Base-by-base conservation (phyloP, 1,140 invertebrate genomes). In the Phocides pigmalion region DNA sequence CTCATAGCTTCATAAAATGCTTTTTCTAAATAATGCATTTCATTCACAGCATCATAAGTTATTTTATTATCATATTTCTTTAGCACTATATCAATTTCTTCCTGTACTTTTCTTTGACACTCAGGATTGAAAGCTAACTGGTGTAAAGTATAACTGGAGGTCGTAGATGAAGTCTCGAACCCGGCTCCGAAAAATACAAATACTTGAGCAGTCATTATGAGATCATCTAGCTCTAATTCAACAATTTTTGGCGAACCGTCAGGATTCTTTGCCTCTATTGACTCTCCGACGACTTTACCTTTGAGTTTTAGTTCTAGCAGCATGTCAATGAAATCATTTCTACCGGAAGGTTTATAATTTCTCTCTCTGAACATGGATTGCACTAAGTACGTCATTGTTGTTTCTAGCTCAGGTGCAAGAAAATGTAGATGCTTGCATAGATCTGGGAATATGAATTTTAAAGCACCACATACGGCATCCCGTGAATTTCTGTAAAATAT, bases 261-360 rank as follows among this genome's bases (percentile, higher is more conserved):
- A 8, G 50, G 5, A 22, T 70, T 56, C 66, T 56, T 66, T 0
- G 47, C 12, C 39, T 72, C 58, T 37, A 76, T 39, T 3, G 73
- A 76, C 28, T 76, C 67, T 2, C 66, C 65, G 2, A 44, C 22
- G 19, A 76, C 47, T 14, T 68, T 72, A 15, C 67, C 70, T 56
- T 70, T 70, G 50, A 70, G 11, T 54, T 65, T 72, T 9, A 66
- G 42, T 58, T 76, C 73, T 37, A 76, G 46, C 46, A 76, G 51
- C 32, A 76, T 64, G 64, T 76, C 73, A 6, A 76, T 59, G 12
- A 76, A 76, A 41, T 76, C 73, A 62, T 72, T 70, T 47, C 61
- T 68, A 17, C 61, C 65, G 6, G 64, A 64, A 8, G 67, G 67
- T 44, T 46, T 58, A 22, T 72, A 72, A 44, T 72, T 72, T 63